phyloP scores from a whole-genome alignment of 2,888 invertebrate species.

The Synanthedon formicaeformis region DNA sequence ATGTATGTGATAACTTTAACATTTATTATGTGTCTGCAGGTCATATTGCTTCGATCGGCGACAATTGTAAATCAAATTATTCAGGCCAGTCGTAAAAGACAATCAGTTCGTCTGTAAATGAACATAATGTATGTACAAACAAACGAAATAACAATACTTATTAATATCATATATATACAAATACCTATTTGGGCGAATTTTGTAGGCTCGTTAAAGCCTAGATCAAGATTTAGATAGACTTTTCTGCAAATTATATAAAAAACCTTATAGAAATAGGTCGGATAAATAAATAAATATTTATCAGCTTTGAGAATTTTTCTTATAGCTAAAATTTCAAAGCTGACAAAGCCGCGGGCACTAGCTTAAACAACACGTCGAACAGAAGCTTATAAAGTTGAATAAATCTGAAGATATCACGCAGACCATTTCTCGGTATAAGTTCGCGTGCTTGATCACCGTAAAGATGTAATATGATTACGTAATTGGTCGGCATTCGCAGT shows the following conservation, averaged over 20 bases:
- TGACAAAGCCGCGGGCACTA: no score
- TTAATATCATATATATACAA: not conserved
- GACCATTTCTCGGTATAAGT: slow-evolving; percentile 1
- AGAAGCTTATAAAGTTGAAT: not conserved
- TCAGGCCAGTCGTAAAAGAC: slow-evolving; percentile 28
- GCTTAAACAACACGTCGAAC: not conserved
- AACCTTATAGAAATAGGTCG: no score
- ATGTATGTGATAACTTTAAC: not conserved
- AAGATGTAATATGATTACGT: slow-evolving; percentile 28
- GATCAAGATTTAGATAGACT: no score
- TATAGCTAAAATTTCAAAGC: no score
- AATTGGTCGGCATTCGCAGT: slow-evolving; percentile 27
- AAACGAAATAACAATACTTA: slow-evolving; percentile 4
- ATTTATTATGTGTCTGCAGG: not conserved
- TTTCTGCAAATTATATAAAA: no score
- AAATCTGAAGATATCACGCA: not conserved
- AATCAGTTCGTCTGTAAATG: slow-evolving; percentile 22
- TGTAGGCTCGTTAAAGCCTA: no score
- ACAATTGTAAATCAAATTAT: slow-evolving; percentile 25
- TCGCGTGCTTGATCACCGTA: slow-evolving; percentile 16
- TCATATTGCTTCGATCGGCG: not conserved
- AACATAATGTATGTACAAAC: slow-evolving; percentile 19
- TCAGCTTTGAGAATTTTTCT: no score
- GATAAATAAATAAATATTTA: no score
- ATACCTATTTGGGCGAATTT: no score